phyloP scores from a whole-genome alignment of 2,888 invertebrate species.

The Protophormia terraenovae region DNA sequence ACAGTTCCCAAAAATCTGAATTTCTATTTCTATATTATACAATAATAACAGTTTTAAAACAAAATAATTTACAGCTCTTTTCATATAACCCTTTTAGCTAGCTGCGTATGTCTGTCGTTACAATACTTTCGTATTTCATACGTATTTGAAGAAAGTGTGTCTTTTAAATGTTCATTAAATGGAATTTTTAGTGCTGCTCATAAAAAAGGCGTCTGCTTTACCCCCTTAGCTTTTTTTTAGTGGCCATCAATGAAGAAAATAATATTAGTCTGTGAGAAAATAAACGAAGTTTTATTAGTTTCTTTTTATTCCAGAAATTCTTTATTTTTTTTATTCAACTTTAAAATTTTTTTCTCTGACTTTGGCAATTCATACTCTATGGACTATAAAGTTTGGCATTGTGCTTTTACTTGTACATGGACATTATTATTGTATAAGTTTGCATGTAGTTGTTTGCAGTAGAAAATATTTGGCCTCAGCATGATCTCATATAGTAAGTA shows the following conservation, averaged over 20 bases:
- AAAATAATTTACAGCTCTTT: no score
- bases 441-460: neutral
- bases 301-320: constrained; percentile 4
- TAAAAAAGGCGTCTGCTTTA: constrained; percentile 72
- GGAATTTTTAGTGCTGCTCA: constrained; percentile 78
- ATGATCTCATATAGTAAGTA: neutral
- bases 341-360: constrained; percentile 50
- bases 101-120: no score
- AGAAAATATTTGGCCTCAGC: constrained; percentile 4
- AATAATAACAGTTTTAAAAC: no score
- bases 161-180: constrained; percentile 80
- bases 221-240: neutral
- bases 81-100: no score
- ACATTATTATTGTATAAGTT: neutral
- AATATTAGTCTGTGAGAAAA: neutral
- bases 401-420: neutral
- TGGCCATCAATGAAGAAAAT: neutral
- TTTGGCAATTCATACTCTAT: constrained; percentile 23
- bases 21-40: no score
- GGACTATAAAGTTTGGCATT: constrained; percentile 41
- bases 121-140: neutral
- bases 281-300: constrained; percentile 23
- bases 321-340: neutral
- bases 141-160: constrained; percentile 70
- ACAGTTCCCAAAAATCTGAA: no score